Conservation (phyloP, 2,113 vertebrate genomes). For the Heteronetta atricapilla region DNA sequence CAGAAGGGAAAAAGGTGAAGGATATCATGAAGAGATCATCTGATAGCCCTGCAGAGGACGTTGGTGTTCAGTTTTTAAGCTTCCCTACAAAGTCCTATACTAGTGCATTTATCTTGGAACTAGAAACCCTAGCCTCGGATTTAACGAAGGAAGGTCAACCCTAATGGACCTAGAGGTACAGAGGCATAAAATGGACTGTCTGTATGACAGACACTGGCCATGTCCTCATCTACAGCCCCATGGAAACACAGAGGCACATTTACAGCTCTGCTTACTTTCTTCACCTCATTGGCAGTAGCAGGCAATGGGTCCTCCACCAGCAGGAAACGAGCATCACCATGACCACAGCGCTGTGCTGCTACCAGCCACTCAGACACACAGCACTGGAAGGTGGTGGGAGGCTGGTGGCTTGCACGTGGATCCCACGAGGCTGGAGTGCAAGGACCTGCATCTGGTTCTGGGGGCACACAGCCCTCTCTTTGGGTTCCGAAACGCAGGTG, state of each 20-base stretch:
- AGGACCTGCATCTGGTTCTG: neutral
- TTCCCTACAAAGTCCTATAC: neutral
- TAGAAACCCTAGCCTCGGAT: neutral
- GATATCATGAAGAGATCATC: fast-evolving
- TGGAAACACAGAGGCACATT: neutral
- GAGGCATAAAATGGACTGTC: neutral
- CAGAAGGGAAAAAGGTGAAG: neutral
- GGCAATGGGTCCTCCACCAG: neutral
- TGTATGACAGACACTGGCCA: neutral
- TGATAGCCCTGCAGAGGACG: fast-evolving
- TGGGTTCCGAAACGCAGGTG: neutral
- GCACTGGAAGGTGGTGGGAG: fast-evolving
- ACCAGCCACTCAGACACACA: neutral
- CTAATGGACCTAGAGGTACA: neutral
- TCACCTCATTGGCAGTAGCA: fast-evolving
- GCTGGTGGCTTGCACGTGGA: too few species aligned
- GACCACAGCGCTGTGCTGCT: neutral
- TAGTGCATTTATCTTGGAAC: neutral
- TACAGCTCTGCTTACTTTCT: neutral
- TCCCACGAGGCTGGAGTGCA: neutral
- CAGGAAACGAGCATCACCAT: fast-evolving
- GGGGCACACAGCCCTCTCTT: neutral
- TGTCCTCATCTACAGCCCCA: neutral
- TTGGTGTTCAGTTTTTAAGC: neutral
- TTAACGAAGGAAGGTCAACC: neutral